Percentiles rank a stretch among this genome's conserved stretches.
These are phyloP conservation scores for Tragelaphus strepsiceros DNA, from an alignment of 2,113 vertebrate genomes.

Conservation along the genomic window DNA sequence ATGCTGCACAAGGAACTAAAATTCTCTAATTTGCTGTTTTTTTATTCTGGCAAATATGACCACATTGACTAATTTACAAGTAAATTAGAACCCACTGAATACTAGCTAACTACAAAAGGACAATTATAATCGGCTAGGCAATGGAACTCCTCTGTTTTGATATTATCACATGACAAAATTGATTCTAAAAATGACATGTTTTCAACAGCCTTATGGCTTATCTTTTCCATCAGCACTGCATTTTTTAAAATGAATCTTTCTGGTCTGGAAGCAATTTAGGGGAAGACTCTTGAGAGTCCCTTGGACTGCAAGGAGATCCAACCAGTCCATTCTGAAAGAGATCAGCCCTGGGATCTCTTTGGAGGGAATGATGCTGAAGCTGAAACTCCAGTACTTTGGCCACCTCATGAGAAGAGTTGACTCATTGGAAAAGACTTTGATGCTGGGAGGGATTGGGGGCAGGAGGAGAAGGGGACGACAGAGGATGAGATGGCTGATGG, in stretches of 20 bases:
- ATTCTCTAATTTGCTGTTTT: slow-evolving; percentile 13
- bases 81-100: slow-evolving; percentile 33
- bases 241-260: background rate
- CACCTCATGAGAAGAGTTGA: no score
- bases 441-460: no score
- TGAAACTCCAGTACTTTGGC: no score
- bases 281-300: no score
- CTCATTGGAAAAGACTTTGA: no score
- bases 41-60: slow-evolving; percentile 17
- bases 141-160: slow-evolving; percentile 1
- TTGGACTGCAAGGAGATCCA: no score
- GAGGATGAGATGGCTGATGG: no score
- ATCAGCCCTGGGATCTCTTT: no score
- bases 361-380: no score
- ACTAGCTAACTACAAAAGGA: background rate
- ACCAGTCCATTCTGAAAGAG: no score
- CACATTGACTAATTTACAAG: slow-evolving; percentile 41
- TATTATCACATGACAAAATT: background rate
- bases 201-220: background rate
- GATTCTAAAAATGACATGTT: slow-evolving; percentile 35
- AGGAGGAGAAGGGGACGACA: no score
- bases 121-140: slow-evolving; percentile 3
- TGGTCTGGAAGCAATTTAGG: background rate
- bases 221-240: background rate
- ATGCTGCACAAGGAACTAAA: background rate